Conservation (phyloP, 1,140 invertebrate species). For the Neocloeon triangulifer region DNA sequence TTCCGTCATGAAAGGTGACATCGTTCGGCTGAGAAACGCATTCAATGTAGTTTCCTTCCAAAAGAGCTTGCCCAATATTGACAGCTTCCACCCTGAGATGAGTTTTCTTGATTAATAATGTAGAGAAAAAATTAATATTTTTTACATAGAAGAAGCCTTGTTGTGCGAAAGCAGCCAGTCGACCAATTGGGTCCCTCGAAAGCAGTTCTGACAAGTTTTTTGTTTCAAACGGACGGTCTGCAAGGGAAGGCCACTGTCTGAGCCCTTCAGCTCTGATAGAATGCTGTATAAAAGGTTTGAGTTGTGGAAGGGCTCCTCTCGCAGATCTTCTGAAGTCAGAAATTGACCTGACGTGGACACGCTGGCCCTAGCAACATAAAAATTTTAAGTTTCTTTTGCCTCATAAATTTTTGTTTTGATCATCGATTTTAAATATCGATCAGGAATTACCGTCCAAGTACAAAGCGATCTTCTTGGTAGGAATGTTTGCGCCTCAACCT, state of each 20-base stretch:
- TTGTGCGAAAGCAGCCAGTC: conserved; percentile 53
- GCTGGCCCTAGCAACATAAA: conserved; percentile 11
- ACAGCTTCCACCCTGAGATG: conserved; percentile 45
- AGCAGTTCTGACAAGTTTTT: conserved; percentile 39
- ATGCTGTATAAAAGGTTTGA: conserved; percentile 3
- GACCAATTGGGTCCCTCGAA: conserved; percentile 45
- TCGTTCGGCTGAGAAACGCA: conserved; percentile 26
- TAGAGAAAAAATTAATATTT: background rate
- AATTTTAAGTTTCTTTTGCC: too few relatives aligned
- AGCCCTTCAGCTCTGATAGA: conserved; percentile 5
- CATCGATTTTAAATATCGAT: conserved; percentile 13
- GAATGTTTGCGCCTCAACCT: too few relatives aligned
- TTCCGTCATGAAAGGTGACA: conserved; percentile 28
- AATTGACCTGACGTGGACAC: too few relatives aligned
- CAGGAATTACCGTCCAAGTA: too few relatives aligned
- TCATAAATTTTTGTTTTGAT: too few relatives aligned
- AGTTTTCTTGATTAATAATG: background rate
- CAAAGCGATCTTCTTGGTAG: too few relatives aligned
- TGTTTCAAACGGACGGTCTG: conserved; percentile 37
- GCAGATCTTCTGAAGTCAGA: conserved; percentile 1
- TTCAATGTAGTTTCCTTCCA: conserved; percentile 57
- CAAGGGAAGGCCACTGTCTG: conserved; percentile 19
- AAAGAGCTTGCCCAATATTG: conserved; percentile 54
- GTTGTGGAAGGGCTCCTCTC: conserved; percentile 1
- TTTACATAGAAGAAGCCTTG: conserved; percentile 33